Base-by-base conservation (phyloP, 2,113 vertebrate genomes). In the Promerops cafer region DNA sequence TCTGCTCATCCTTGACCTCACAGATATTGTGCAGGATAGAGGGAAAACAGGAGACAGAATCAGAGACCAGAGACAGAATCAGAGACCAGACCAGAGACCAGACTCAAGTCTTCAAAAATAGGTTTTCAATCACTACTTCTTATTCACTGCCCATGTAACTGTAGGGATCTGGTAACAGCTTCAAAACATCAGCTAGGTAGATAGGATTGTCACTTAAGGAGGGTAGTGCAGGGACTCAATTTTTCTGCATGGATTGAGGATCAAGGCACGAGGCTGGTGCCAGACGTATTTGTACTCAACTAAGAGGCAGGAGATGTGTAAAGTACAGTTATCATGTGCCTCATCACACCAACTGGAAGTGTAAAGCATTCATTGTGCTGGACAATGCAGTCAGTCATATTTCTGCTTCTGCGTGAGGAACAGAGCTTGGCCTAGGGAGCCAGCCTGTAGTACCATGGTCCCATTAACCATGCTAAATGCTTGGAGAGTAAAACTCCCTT, bases 221-320 rank as follows among this genome's bases (percentile, higher is more conserved):
- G 27, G 15, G 19, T 64, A 47, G 42, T 57, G 16, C 33, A 75
- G 40, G 37, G 16, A 7, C 31, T 57, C 27, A 0, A 9, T 85
- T 88, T 90, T 85, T 16, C 26, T 78, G 7, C 0, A 1, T 31
- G 39, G 5, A 13, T 5, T 78, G 74, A 78, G 14, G 24, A 44
- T 53, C 65, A 60, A 21, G 31, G 13, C 7, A 45, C 0, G 0
- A 27, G 16, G 8, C 33, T 72, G 19, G 16, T 44, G 9, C 44
- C 33, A 82, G 24, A 61, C 3, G 2, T 61, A 9, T 61, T 39
- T 85, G 56, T 42, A 59, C 11, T 57, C 47, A 70, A 4, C 8
- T 65, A 50, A 70, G 78, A 70, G 40, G 27, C 21, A 66, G 56
- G 17, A 82, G 47, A 54, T 57, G 39, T 63, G 47, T 24, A 15